Percentiles rank a stretch among this genome's conserved stretches.
These are phyloP conservation scores for Miniopterus natalensis DNA, from an alignment of 2,113 vertebrate genomes.

Conservation along the genomic window DNA sequence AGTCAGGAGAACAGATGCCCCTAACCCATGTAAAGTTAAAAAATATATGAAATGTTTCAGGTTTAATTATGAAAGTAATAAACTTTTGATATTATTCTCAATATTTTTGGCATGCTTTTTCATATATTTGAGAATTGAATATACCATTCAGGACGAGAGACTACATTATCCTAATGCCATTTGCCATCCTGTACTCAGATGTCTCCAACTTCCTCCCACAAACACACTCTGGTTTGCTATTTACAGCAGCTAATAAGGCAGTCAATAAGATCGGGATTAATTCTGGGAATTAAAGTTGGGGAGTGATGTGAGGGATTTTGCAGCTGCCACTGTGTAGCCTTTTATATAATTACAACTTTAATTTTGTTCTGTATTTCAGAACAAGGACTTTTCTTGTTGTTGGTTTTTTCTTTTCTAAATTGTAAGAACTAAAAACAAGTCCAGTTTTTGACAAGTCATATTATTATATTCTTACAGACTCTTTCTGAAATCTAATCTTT, in stretches of 20 bases:
- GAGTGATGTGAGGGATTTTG: constrained; percentile 71
- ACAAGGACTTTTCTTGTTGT: background rate
- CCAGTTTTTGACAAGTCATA: constrained; percentile 52
- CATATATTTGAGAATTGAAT: constrained; percentile 12
- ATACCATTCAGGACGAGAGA: background rate
- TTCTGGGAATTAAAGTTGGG: constrained; percentile 13
- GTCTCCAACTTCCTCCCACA: constrained; percentile 50
- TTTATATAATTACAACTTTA: constrained; percentile 71
- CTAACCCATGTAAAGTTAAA: background rate
- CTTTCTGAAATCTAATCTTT: constrained; percentile 63
- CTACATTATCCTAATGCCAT: background rate
- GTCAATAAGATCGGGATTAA: constrained; percentile 74
- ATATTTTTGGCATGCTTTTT: constrained; percentile 49
- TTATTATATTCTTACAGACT: constrained; percentile 75
- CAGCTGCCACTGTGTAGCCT: constrained; percentile 65
- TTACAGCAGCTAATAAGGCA: constrained; percentile 77
- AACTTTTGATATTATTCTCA: constrained; percentile 54
- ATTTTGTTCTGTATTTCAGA: constrained; percentile 72
- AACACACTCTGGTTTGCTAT: constrained; percentile 66
- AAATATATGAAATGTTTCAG: constrained; percentile 31
- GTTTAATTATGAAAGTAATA: constrained; percentile 68
- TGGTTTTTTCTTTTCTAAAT: constrained; percentile 54
- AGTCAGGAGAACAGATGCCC: constrained; percentile 45
- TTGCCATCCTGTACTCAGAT: constrained; percentile 50
- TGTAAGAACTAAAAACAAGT: constrained; percentile 63